Evolutionary conservation across 1,140 invertebrate genomes (phyloP), one percentile per base, ranked within the genome.

Genomic region (Plectrocnemia conspersa): DNA sequence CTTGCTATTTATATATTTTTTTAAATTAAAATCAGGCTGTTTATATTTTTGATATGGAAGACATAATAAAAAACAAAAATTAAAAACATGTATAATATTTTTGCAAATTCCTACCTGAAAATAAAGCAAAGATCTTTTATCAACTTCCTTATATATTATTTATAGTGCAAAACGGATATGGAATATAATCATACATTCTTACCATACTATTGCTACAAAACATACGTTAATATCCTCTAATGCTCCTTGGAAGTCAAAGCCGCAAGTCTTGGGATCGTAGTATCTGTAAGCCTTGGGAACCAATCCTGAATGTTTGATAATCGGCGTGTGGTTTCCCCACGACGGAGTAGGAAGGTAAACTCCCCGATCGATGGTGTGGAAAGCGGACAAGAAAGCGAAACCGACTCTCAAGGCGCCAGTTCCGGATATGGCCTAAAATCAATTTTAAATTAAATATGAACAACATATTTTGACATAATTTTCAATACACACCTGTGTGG

Each of bases 271-370:
- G 1, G 93, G 83, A 71, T 99, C 91, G 71, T 96, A 99, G 73
- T 98, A 99, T 53, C 86, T 82, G 76, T 99, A 99, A 21, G 85
- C 80, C 70, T 97, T 93, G 1, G 96, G 85, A 23, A 85, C 75
- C 44, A 99, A 69, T 9, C 90, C 89, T 41, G 89, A 79, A 65
- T 92, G 86, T 75, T 92, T 95, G 74, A 97, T 96, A 59, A 99
- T 82, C 23, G 94, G 92, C 1, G 82, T 85, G 70, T 99, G 97
- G 72, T 99, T 99, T 42, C 94, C 96, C 97, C 97, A 99, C 0
- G 96, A 89, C 7, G 97, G 97, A n/a, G 81, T 81, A 13, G 97
- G 94, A 61, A 99, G 65, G 76, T 95, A 98, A 42, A 99, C 79
- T 49, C 85, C 85, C 72, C 97, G 97, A 53, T 79, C 82, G 9